Evolutionary conservation across 2,888 invertebrate species (phyloP), one percentile per base, ranked within the genome.

Genomic region (Zygothrica quintamaculata): DNA sequence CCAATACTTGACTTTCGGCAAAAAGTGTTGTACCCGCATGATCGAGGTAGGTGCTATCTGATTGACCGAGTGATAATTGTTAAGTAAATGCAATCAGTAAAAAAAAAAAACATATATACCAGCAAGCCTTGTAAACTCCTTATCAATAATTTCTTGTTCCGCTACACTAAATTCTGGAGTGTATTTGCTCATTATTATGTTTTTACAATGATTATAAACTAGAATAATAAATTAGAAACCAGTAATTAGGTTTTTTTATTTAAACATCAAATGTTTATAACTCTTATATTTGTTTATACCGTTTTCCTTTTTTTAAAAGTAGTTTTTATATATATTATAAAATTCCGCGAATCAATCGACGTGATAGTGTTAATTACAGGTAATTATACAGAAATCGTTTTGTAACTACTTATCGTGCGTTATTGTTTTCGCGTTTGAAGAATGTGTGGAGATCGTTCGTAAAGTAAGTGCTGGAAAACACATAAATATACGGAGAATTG

Each of bases 21-120:
- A 97, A 98, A 46, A 98, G 91, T 5, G 96, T 94, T 8, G 97
- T 93, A 6, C 97, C 98, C 33, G 96, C 96, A 93, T 98, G 96
- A 90, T 98, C 98, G 86, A 98, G 92, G 90, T 98, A 98, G 84
- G 93, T 94, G 84, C 93, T 93, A 61, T 93, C 96, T 79, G 33
- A n/a, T 48, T 65, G n/a, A 40, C 1, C 11, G 11, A 25, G 5
- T 25, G 25, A 34, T 18, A 34, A 16, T 33, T 15, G 16, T 16
- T 1, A 15, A 37, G 26, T 50, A 13, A 31, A 22, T 5, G 18
- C 8, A 25, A 43, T 37, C 16, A 40, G 9, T 12, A n/a, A n/a
- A n/a, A n/a, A n/a, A n/a, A n/a, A n/a, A n/a, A n/a, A 46, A 1
- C 52, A 34, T 61, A 26, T 13, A 2, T 25, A 88, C 87, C 87